Evolutionary conservation across 2,888 invertebrate species (phyloP).

Genomic region (Drosophila neoperkinsi): DNA sequence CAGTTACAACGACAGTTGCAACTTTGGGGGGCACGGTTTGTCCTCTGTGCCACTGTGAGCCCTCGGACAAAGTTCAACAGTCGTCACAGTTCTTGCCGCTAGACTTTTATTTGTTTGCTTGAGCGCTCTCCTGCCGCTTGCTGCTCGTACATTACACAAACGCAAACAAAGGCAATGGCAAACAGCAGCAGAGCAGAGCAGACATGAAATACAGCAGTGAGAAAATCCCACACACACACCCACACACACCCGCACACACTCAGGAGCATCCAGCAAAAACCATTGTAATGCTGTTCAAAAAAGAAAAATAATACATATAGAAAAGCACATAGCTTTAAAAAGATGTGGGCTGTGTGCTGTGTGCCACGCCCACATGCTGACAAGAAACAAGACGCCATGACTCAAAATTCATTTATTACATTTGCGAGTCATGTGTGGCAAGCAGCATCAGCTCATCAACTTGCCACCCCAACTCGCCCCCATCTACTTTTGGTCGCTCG

Average conservation of each 20-base stretch:
- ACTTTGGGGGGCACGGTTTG: conserved; percentile 18
- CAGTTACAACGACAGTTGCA: conserved; percentile 3
- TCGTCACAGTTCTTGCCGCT: conserved; percentile 59
- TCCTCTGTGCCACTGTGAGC: conserved; percentile 18
- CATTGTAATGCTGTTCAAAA: conserved; percentile 44
- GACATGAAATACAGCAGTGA: conserved; percentile 41
- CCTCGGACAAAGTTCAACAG: conserved; percentile 69
- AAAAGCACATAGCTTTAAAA: conserved; percentile 26
- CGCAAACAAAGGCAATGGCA: conserved; percentile 53
- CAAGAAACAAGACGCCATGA: conserved; percentile 60
- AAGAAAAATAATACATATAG: conserved; percentile 9
- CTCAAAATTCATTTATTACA: conserved; percentile 76
- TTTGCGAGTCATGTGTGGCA: conserved; percentile 41
- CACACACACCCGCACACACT: conserved; percentile 26
- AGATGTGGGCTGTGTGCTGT: conserved; percentile 13
- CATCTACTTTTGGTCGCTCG: conserved; percentile 4
- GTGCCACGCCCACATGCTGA: conserved; percentile 66
- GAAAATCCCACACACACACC: conserved; percentile 55
- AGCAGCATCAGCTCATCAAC: conserved; percentile 61
- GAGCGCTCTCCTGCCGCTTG: conserved; percentile 43
- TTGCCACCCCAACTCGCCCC: background rate
- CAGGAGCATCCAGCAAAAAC: conserved; percentile 22
- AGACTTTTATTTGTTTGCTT: conserved; percentile 64
- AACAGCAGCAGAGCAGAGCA: conserved; percentile 34
- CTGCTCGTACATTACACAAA: conserved; percentile 50